phyloP scores from a whole-genome alignment of 2,888 invertebrate species.

The Heliconius aoede region DNA sequence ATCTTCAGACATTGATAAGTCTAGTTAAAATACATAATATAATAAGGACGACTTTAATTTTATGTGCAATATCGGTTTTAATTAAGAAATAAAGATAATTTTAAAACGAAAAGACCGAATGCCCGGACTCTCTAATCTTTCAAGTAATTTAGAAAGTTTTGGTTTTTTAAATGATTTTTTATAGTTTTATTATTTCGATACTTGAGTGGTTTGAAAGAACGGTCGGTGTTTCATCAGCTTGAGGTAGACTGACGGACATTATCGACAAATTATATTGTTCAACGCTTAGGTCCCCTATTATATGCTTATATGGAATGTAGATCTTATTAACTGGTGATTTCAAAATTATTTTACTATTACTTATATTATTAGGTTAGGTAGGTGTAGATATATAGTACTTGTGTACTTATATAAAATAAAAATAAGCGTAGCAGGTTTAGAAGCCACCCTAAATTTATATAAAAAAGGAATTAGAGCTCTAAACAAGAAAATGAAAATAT shows the following conservation, averaged over 20 bases:
- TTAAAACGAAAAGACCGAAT: neutral
- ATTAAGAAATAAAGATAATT: conserved; percentile 27
- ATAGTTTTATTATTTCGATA: neutral
- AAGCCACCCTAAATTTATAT: too few relatives aligned
- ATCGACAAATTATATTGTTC: neutral
- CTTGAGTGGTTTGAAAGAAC: neutral
- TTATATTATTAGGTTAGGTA: too few relatives aligned
- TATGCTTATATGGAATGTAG: neutral
- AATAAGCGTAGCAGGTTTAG: too few relatives aligned
- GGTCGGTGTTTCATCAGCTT: neutral
- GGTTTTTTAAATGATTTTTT: conserved; percentile 6
- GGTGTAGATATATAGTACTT: too few relatives aligned
- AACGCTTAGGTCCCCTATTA: neutral
- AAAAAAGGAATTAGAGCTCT: too few relatives aligned
- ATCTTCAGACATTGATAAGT: conserved; percentile 27
- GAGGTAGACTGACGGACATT: neutral
- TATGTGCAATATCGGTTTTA: conserved; percentile 21
- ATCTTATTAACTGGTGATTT: neutral
- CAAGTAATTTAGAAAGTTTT: conserved; percentile 6
- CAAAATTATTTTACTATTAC: too few relatives aligned
- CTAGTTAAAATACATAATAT: conserved; percentile 9
- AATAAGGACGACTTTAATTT: conserved; percentile 5
- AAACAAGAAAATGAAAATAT: too few relatives aligned
- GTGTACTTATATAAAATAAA: too few relatives aligned
- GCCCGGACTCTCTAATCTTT: conserved; percentile 16